These are phyloP conservation scores for Aurelia coerulea DNA, from an alignment of 30 jellyfish, hydroid and myxozoan species.

Conservation along the genomic window DNA sequence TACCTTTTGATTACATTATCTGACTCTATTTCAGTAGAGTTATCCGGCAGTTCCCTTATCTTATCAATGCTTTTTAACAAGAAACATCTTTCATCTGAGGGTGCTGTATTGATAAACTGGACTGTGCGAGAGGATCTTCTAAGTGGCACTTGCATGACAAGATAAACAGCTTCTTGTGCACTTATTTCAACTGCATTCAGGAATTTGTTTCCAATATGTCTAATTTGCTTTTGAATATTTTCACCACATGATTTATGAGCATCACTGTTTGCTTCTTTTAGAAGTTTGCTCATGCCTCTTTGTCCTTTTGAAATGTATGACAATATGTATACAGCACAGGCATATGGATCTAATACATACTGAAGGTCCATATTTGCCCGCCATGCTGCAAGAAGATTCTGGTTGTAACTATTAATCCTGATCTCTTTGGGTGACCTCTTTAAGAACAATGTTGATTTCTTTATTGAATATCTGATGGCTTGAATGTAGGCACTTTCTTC, in stretches of 20 bases:
- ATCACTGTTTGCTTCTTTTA: conserved; percentile 1
- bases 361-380: conserved; percentile 6
- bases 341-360: conserved; percentile 41
- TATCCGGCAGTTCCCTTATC: conserved; percentile 22
- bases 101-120: conserved; percentile 38
- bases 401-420: conserved; percentile 15
- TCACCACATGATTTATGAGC: neutral
- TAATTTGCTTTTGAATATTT: neutral
- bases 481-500: neutral
- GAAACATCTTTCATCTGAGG: conserved; percentile 14
- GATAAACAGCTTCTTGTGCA: conserved; percentile 52
- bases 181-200: conserved; percentile 45
- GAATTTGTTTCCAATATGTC: conserved; percentile 51
- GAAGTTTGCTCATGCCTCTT: no score
- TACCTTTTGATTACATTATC: conserved; percentile 26
- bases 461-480: neutral
- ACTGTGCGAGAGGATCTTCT: conserved; percentile 33
- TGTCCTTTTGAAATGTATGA: conserved; percentile 38
- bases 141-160: conserved; percentile 21
- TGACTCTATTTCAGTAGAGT: conserved; percentile 16
- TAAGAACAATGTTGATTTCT: neutral
- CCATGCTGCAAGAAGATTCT: conserved; percentile 20
- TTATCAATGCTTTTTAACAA: neutral
- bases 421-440: neutral
- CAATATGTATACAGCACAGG: conserved; percentile 35